Evolutionary conservation across 2,888 invertebrate species (phyloP).

Genomic region (Geophilus truncorum): DNA sequence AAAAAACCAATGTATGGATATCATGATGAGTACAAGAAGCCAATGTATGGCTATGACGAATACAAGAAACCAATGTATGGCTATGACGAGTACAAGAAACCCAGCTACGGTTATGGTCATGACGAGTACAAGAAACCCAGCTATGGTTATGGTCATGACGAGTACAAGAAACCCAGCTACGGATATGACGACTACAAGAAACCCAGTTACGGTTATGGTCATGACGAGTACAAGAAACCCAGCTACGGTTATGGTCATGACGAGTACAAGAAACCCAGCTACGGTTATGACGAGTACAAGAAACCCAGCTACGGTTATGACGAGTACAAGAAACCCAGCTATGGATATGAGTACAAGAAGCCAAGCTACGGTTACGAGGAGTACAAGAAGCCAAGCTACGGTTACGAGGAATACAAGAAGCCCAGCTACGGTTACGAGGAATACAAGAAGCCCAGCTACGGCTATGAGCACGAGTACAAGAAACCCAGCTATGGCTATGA

Average conservation of each 20-base stretch:
- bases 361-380: neutral
- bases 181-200: neutral
- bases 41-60: neutral
- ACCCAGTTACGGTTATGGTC: neutral
- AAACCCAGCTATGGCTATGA: neutral
- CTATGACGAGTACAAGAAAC: neutral
- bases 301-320: neutral
- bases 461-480: neutral
- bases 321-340: neutral
- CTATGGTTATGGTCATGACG: neutral
- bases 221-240: constrained; percentile 14
- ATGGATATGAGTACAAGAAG: neutral
- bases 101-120: neutral
- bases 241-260: neutral
- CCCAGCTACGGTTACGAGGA: neutral
- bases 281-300: neutral
- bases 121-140: neutral
- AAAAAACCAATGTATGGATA: neutral
- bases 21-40: neutral
- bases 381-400: neutral
- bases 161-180: neutral
- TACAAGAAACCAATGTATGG: neutral
- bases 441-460: constrained; percentile 19
- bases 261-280: neutral
- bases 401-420: neutral